Conservation (phyloP, 2,113 vertebrate genomes). For the Mastomys natalensis region DNA sequence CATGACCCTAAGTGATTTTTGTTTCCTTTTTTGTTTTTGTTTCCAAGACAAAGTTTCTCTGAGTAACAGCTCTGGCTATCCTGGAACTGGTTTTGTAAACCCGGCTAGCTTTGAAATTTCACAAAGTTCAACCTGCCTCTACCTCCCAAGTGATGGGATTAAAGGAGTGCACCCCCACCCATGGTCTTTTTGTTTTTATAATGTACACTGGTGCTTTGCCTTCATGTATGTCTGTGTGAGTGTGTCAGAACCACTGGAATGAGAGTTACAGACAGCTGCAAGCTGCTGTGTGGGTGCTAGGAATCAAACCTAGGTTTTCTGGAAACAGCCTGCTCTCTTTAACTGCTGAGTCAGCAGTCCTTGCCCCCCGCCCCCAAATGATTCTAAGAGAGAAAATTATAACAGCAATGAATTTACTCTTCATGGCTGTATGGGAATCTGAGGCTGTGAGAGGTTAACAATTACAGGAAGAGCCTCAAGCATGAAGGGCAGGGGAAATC, state of each 20-base stretch:
- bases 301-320: not conserved
- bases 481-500: not conserved
- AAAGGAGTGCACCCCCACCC: not conserved
- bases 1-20: not conserved
- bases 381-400: not conserved
- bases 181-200: not conserved
- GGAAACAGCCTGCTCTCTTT: not conserved
- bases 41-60: not conserved
- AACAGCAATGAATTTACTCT: not conserved
- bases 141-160: not conserved
- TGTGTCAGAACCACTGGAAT: not conserved
- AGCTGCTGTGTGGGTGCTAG: not conserved
- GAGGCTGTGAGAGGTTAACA: not conserved
- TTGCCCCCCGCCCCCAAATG: not conserved
- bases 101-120: not conserved
- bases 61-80: not conserved
- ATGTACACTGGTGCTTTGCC: not conserved
- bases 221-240: not conserved
- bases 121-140: not conserved
- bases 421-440: not conserved
- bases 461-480: not conserved
- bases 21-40: not conserved
- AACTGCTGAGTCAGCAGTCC: not conserved
- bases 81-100: not conserved
- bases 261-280: not conserved